Base-by-base conservation (phyloP, 1,140 invertebrate species). In the Saxidomus purpurata region DNA sequence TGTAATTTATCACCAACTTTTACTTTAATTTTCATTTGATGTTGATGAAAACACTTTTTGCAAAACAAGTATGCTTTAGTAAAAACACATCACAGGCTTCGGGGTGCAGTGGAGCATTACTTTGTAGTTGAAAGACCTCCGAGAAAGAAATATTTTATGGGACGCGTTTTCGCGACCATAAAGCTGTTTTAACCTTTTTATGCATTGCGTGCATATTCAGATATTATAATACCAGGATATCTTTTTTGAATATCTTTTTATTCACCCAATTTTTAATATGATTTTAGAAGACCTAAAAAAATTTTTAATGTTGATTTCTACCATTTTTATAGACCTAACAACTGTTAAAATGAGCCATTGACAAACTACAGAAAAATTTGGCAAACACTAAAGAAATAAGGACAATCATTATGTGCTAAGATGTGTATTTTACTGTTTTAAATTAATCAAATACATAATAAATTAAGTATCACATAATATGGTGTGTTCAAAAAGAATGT, bases 11-110 rank as follows among this genome's bases (percentile, higher is more conserved):
- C n/a, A 82, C 55, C 36, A 63, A 63, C 25, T 79, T 47, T 67
- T 59, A 49, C 79, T 81, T 81, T 81, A 81, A 81, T 63, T 81
- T 47, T 36, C 61, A 82, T 67, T 82, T 82, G 80, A 82, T 82
- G 80, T 82, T 25, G 17, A 59, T 40, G 36, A 43, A 47, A 67
- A 67, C 31, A 82, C 55, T 43, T 61, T 28, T 13, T 52, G 49
- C 22, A 19, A 28, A 67, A 82, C 38, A 63, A 82, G 34, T 82
- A 82, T 82, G 80, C 80, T 67, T 82, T 82, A 38, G 55, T 63
- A 82, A 82, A 82, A 82, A 67, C 61, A 82, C 55, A 82, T 63
- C 36, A 82, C 55, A 67, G 40, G 80, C n/a, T 43, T 67, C 13
- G 15, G 28, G 77, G 28, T 34, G 47, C 77, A 80, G 49, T 80